phyloP scores from a whole-genome alignment of 2,797 vertebrate genomes.

The Rousettus madagascariensis region DNA sequence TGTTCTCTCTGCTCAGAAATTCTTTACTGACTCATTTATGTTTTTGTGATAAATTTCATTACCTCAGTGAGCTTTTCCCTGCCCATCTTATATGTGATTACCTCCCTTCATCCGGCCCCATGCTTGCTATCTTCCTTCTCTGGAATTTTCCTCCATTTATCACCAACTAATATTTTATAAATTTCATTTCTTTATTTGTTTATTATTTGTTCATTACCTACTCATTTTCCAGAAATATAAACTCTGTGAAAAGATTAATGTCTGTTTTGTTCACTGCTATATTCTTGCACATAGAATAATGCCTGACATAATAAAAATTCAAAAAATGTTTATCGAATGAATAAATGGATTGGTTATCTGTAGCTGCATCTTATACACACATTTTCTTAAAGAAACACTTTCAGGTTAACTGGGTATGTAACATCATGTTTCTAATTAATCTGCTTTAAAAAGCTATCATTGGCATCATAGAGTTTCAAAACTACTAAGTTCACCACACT shows the following conservation, averaged over 20 bases:
- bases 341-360: neutral
- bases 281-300: neutral
- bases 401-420: neutral
- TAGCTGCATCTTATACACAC: neutral
- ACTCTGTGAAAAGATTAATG: neutral
- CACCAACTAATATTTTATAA: neutral
- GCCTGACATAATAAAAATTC: neutral
- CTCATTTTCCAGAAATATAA: neutral
- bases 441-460: neutral
- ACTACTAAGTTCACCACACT: neutral
- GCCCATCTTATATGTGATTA: fast-evolving
- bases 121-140: neutral
- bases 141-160: neutral
- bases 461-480: neutral
- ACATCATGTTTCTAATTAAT: neutral
- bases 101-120: too few species aligned
- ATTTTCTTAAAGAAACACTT: neutral
- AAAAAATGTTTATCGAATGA: neutral
- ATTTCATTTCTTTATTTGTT: neutral
- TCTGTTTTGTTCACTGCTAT: neutral
- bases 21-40: neutral
- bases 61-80: neutral
- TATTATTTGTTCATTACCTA: neutral
- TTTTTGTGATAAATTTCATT: neutral
- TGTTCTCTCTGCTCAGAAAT: neutral